Conservation (phyloP, 2,113 vertebrate genomes). For the Platycercus adscitus region DNA sequence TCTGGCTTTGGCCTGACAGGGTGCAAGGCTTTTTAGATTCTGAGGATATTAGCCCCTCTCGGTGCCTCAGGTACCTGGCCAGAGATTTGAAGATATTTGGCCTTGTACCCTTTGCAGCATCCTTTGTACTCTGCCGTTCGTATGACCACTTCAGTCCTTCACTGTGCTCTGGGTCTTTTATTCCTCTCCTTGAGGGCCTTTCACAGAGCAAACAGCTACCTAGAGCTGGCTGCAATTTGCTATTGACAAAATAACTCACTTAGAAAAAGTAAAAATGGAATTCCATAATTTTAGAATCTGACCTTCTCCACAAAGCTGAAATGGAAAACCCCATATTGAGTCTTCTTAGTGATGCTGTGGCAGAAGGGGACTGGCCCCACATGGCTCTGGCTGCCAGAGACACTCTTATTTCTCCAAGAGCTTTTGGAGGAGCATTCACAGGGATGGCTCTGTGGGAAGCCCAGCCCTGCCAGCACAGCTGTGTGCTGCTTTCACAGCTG, state of each 20-base stretch:
- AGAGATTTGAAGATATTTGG: not conserved
- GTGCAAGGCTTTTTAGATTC: not conserved
- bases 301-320: not conserved
- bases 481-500: not conserved
- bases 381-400: not conserved
- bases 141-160: not conserved
- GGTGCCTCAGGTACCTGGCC: not conserved
- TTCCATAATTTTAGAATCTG: not conserved
- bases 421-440: not conserved
- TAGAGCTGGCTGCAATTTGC: not conserved
- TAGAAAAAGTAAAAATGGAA: not conserved
- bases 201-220: not conserved
- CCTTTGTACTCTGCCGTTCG: not conserved
- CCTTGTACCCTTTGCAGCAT: not conserved
- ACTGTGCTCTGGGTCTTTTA: not conserved
- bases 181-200: not conserved
- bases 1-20: not conserved
- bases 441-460: not conserved
- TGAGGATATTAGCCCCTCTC: not conserved
- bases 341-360: rapidly evolving
- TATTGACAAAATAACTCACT: not conserved
- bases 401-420: not conserved
- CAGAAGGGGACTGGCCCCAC: not conserved
- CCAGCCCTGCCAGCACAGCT: not conserved
- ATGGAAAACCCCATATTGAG: not conserved